phyloP scores from a whole-genome alignment of 37 sponge, comb jelly and placozoan genomes.

The Trichoplax adhaerens region DNA sequence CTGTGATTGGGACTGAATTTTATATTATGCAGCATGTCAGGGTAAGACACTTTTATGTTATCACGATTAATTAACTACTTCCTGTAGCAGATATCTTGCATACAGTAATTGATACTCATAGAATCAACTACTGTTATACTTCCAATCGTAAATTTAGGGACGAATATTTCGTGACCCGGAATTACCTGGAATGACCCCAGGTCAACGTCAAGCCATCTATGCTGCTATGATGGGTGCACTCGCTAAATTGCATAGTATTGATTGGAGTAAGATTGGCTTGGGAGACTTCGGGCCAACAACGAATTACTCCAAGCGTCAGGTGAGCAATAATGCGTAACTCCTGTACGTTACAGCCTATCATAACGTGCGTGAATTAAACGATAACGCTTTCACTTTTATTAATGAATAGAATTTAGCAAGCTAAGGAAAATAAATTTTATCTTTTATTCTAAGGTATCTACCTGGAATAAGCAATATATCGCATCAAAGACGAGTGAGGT shows the following conservation, averaged over 20 bases:
- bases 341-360: no score
- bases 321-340: background rate
- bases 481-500: constrained; percentile 9
- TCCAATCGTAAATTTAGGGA: constrained; percentile 11
- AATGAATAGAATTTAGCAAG: no score
- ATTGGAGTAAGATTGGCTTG: constrained; percentile 33
- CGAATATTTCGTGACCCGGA: constrained; percentile 30
- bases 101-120: background rate
- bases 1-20: constrained; percentile 59
- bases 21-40: constrained; percentile 62
- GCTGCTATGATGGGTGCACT: constrained; percentile 34
- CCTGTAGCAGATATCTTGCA: constrained; percentile 3
- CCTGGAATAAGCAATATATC: constrained; percentile 21
- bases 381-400: no score
- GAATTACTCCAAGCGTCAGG: constrained; percentile 31
- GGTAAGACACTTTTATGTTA: constrained; percentile 8
- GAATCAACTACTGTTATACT: background rate
- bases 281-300: constrained; percentile 33
- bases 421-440: no score
- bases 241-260: constrained; percentile 42
- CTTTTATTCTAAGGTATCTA: constrained; percentile 3
- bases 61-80: no score
- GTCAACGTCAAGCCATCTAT: constrained; percentile 29
- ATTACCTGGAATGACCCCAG: constrained; percentile 22
- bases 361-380: no score